Percentiles rank a stretch among this genome's conserved stretches.
phyloP scores from a whole-genome alignment of 64 coral and sea anemone species.

The Cladopsammia gracilis region DNA sequence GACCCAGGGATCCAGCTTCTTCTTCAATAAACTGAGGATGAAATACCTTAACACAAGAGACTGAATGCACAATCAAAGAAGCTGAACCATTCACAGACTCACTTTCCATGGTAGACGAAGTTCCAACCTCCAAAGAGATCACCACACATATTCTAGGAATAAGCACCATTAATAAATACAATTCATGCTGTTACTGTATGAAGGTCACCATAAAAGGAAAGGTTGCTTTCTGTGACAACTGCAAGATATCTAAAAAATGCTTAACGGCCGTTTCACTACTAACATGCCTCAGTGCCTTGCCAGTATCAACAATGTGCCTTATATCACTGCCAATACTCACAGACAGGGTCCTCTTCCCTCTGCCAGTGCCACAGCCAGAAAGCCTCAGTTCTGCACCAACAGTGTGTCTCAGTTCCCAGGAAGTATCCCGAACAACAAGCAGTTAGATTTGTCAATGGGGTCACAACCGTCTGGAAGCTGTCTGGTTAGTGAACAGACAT shows the following conservation, averaged over 20 bases:
- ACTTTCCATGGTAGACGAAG: slow-evolving; percentile 41
- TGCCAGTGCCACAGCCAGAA: too few relatives aligned
- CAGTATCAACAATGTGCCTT: too few relatives aligned
- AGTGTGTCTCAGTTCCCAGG: too few relatives aligned
- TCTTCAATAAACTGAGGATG: slow-evolving; percentile 82
- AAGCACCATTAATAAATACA: neutral
- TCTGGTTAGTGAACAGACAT: too few relatives aligned
- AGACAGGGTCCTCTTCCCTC: too few relatives aligned
- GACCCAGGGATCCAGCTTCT: slow-evolving; percentile 58
- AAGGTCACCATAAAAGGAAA: slow-evolving; percentile 77
- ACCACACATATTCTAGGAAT: slow-evolving; percentile 66
- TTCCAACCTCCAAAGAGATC: slow-evolving; percentile 59
- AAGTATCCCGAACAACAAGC: too few relatives aligned
- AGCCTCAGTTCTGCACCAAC: too few relatives aligned
- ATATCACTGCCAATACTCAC: too few relatives aligned
- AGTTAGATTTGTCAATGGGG: too few relatives aligned
- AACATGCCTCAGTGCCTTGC: too few relatives aligned
- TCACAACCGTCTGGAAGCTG: too few relatives aligned
- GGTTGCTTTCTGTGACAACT: slow-evolving; percentile 57
- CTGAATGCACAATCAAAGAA: slow-evolving; percentile 65
- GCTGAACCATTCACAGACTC: slow-evolving; percentile 53
- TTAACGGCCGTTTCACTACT: too few relatives aligned
- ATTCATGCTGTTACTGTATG: slow-evolving; percentile 50
- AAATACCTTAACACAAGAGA: slow-evolving; percentile 80
- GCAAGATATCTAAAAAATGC: slow-evolving; percentile 74